Conservation (phyloP, 1,140 invertebrate species). For the Caenorhabditis tropicalis region DNA sequence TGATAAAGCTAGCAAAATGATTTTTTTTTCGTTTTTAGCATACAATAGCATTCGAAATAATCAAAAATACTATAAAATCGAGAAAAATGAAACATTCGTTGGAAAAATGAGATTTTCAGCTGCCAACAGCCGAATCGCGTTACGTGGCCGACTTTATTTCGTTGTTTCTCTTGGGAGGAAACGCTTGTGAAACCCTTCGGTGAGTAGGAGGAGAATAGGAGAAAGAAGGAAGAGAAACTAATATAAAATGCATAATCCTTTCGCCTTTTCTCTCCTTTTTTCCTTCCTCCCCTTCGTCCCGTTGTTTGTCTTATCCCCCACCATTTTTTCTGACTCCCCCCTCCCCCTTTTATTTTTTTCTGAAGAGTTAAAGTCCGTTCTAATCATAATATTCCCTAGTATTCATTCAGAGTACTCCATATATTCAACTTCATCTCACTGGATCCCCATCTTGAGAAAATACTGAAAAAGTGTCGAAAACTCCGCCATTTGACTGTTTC, state of each 20-base stretch:
- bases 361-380: too few relatives aligned
- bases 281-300: not conserved
- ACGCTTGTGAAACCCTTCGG: conserved; percentile 31
- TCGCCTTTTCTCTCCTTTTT: not conserved
- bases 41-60: too few relatives aligned
- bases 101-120: not conserved
- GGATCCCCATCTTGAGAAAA: not conserved
- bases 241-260: conserved; percentile 18
- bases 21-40: too few relatives aligned
- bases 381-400: not conserved
- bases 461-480: not conserved
- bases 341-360: too few relatives aligned
- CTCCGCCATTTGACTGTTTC: conserved; percentile 5
- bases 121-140: not conserved
- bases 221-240: not conserved
- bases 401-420: not conserved
- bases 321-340: too few relatives aligned
- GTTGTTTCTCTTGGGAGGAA: not conserved
- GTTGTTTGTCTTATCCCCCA: too few relatives aligned
- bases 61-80: not conserved
- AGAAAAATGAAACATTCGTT: not conserved
- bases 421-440: conserved; percentile 15
- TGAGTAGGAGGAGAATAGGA: not conserved
- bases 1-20: too few relatives aligned
- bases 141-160: conserved; percentile 10